Conservation (phyloP, 2,113 vertebrate species). For the Aptenodytes patagonicus region DNA sequence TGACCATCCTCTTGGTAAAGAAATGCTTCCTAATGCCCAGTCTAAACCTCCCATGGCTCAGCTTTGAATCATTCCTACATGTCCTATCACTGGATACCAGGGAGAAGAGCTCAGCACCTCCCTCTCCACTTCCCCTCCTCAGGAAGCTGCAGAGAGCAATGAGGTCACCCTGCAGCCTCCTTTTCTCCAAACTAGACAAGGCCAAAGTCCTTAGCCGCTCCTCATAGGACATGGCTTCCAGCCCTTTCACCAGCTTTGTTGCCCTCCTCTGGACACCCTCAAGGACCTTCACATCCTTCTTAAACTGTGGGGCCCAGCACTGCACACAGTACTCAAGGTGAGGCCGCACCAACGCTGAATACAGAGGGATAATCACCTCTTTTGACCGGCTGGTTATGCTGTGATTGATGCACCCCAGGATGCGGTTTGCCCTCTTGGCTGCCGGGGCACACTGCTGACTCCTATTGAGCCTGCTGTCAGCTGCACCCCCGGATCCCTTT, state of each 20-base stretch:
- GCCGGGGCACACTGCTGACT: background rate
- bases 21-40: background rate
- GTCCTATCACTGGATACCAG: background rate
- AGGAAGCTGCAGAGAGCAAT: background rate
- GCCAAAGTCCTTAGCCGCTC: fast-evolving
- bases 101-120: background rate
- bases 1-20: background rate
- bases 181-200: background rate
- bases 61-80: background rate
- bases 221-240: background rate
- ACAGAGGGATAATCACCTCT: fast-evolving
- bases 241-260: background rate
- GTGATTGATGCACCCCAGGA: too few relatives aligned
- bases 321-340: too few relatives aligned
- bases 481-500: background rate
- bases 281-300: background rate
- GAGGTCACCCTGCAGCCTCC: background rate
- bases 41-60: background rate
- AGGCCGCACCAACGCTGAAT: fast-evolving
- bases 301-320: background rate
- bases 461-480: fast-evolving
- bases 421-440: background rate
- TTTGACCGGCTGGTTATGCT: fast-evolving
- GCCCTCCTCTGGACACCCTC: background rate
- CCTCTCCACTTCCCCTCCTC: background rate